These are phyloP conservation scores for Ailurus styani DNA, from an alignment of 2,113 vertebrate genomes.

Conservation along the genomic window DNA sequence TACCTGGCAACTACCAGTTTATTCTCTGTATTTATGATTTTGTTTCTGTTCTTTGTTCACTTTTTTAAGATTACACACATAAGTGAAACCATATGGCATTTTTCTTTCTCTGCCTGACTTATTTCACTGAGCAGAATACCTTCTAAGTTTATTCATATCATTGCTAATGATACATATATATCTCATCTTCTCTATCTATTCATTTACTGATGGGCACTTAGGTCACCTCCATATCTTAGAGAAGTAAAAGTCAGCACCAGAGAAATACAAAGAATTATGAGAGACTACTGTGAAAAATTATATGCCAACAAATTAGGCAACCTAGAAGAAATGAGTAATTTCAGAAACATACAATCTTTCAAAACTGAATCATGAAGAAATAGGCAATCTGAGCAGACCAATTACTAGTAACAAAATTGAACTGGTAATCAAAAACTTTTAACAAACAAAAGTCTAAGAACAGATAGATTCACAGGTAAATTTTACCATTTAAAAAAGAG, in stretches of 20 bases:
- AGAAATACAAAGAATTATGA: background rate
- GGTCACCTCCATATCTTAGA: background rate
- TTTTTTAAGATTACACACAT: background rate
- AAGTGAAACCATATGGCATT: background rate
- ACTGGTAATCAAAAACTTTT: background rate
- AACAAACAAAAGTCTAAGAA: background rate
- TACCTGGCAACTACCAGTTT: background rate
- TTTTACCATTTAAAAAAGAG: background rate
- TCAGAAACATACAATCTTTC: background rate
- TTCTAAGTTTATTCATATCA: background rate
- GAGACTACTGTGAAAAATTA: background rate
- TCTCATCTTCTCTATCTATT: background rate
- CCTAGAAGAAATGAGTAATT: background rate
- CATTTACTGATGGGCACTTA: background rate
- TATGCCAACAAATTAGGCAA: background rate
- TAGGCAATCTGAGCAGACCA: background rate
- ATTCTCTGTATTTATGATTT: background rate
- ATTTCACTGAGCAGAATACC: background rate
- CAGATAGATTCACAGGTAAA: background rate
- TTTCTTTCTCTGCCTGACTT: background rate
- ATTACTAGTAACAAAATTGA: background rate
- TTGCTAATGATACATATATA: background rate
- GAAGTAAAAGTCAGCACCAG: background rate
- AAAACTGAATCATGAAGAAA: background rate
- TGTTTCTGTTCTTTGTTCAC: background rate